Evolutionary conservation across 2,888 invertebrate species (phyloP).

Genomic region (Sisyra nigra): DNA sequence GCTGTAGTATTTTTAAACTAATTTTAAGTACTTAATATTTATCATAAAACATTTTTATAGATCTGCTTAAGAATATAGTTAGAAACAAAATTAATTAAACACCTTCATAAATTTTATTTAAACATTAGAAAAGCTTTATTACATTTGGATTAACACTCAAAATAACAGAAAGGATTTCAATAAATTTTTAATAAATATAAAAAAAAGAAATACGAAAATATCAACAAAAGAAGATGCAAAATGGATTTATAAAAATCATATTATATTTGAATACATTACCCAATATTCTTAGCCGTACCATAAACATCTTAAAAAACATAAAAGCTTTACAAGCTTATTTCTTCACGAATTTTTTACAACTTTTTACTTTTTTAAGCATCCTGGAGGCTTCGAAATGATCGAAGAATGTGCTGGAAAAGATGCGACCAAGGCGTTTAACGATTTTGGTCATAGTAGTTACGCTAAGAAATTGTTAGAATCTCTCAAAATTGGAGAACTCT

Average conservation of each 20-base stretch:
- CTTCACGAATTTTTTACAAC: too few relatives aligned
- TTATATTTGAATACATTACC: background rate
- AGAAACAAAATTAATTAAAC: too few relatives aligned
- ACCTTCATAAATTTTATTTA: too few relatives aligned
- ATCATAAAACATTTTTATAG: too few relatives aligned
- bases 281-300: background rate
- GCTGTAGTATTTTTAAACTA: too few relatives aligned
- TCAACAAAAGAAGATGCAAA: background rate
- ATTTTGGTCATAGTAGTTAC: conserved; percentile 49
- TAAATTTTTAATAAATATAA: too few relatives aligned
- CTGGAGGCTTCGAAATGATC: conserved; percentile 46
- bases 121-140: too few relatives aligned
- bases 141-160: too few relatives aligned
- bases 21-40: too few relatives aligned
- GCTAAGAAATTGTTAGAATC: conserved; percentile 38
- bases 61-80: too few relatives aligned
- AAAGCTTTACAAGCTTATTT: background rate
- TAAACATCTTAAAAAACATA: background rate
- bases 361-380: conserved; percentile 36
- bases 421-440: conserved; percentile 44
- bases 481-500: conserved; percentile 48
- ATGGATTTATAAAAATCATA: background rate
- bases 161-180: too few relatives aligned
- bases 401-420: conserved; percentile 50
- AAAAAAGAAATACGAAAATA: background rate